Conservation (phyloP, 2,888 invertebrate species). For the Caenorhabditis imperialis region DNA sequence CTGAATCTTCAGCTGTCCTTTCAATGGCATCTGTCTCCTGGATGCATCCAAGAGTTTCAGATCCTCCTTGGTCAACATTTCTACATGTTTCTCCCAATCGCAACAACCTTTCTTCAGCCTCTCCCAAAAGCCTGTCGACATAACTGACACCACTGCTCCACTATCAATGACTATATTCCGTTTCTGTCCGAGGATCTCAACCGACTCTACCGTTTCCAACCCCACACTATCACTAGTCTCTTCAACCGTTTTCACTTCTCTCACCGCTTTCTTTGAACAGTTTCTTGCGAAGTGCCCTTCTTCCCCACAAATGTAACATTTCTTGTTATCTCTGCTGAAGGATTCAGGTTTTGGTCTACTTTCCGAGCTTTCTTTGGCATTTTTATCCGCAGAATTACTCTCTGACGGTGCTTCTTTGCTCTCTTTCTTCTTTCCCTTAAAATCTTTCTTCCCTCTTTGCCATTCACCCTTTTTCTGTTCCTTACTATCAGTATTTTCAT, state of each 20-base stretch:
- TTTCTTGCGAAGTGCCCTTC: neutral
- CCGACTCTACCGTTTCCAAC: neutral
- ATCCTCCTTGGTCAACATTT: neutral
- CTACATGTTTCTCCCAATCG: neutral
- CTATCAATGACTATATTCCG: neutral
- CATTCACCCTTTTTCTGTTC: neutral
- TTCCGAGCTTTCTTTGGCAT: too few species aligned
- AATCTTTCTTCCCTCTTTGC: too few species aligned
- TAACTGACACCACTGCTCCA: neutral
- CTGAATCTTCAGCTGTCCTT: neutral
- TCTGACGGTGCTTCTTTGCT: too few species aligned
- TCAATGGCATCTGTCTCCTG: neutral
- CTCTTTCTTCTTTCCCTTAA: too few species aligned
- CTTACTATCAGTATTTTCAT: too few species aligned
- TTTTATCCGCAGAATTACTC: too few species aligned
- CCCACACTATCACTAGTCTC: neutral
- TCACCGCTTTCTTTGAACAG: neutral
- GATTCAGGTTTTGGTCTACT: too few species aligned
- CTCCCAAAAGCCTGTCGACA: neutral
- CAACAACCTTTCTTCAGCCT: neutral
- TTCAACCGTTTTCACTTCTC: neutral
- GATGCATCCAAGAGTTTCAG: neutral
- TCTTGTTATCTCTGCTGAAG: neutral
- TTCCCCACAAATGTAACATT: neutral
- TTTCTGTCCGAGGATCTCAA: neutral